phyloP scores from a whole-genome alignment of 2,797 vertebrate species.

The Sebastiscus tertius region DNA sequence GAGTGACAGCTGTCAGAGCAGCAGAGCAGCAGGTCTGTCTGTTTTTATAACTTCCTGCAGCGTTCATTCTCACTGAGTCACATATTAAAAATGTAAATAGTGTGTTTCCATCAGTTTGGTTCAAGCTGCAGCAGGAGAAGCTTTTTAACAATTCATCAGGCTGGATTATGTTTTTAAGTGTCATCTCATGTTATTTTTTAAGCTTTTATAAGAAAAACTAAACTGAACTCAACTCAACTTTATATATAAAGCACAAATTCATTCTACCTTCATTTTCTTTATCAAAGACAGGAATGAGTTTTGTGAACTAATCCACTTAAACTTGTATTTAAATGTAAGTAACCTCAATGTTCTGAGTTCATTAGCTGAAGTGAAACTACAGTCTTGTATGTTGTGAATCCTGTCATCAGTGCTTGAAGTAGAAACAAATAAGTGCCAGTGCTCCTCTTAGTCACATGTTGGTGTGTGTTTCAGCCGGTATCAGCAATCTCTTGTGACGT shows the following conservation, averaged over 20 bases:
- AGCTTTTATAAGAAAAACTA: neutral
- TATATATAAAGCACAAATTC: neutral
- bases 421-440: too few relatives aligned
- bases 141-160: conserved; percentile 2
- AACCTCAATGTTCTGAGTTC: too few relatives aligned
- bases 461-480: too few relatives aligned
- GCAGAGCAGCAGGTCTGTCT: neutral
- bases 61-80: neutral
- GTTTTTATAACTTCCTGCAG: neutral
- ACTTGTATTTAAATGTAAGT: too few relatives aligned
- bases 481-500: too few relatives aligned
- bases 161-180: neutral
- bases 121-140: neutral
- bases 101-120: neutral
- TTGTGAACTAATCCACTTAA: neutral
- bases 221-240: neutral
- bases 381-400: too few relatives aligned
- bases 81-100: neutral
- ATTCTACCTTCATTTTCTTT: too few relatives aligned
- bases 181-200: neutral
- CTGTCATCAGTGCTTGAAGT: too few relatives aligned
- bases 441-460: too few relatives aligned
- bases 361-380: too few relatives aligned
- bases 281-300: too few relatives aligned
- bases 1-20: conserved; percentile 39